These are phyloP conservation scores for Corythaixoides concolor DNA, from an alignment of 2,113 vertebrate species.

Conservation along the genomic window DNA sequence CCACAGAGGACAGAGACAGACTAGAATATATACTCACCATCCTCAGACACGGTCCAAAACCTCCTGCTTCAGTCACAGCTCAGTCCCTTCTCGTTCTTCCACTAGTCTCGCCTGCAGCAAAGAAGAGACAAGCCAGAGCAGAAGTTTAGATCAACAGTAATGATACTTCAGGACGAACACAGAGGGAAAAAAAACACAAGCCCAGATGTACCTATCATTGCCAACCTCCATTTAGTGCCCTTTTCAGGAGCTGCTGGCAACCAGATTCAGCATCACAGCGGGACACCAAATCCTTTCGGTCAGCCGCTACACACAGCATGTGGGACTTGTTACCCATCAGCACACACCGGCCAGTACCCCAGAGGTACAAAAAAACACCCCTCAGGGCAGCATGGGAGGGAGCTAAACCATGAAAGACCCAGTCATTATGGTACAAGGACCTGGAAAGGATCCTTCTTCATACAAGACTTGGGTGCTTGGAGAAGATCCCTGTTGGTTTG, in stretches of 20 bases:
- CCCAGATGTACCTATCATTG: background rate
- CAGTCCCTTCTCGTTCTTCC: background rate
- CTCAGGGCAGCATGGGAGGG: fast-evolving
- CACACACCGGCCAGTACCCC: background rate
- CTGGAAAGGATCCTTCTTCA: background rate
- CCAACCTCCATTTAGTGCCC: background rate
- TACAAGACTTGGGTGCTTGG: background rate
- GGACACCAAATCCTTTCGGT: background rate
- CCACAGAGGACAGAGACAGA: background rate
- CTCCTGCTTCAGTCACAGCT: background rate
- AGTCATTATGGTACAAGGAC: background rate
- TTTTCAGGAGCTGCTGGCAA: background rate
- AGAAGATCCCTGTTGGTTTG: background rate
- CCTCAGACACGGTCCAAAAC: background rate
- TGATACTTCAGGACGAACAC: background rate
- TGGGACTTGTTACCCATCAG: background rate
- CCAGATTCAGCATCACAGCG: background rate
- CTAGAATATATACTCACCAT: constrained; percentile 43
- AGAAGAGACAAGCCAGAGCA: background rate
- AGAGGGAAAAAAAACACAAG: background rate
- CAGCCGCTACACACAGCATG: background rate
- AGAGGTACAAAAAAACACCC: background rate
- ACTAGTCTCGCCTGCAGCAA: constrained; percentile 16
- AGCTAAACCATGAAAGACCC: background rate
- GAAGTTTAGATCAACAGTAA: background rate